Evolutionary conservation across 2,797 vertebrate genomes (phyloP), one percentile per base, ranked within the genome.

Genomic region (Pagetopsis macropterus): DNA sequence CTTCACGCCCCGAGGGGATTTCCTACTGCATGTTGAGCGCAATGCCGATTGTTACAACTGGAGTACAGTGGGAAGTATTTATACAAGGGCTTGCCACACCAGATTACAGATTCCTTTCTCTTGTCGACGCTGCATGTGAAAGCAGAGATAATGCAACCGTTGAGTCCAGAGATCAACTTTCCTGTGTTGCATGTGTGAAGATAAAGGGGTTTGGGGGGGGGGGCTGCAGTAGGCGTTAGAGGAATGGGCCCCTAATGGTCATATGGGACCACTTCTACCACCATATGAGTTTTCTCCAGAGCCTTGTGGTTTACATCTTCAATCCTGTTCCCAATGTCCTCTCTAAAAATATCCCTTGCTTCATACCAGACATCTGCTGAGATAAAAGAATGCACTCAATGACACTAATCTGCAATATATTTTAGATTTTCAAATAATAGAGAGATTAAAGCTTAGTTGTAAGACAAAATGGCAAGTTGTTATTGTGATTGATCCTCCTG

Each of bases 281-380:
- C 65, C 56, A 57, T 51, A 49, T 65, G 40, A 85, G 21, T 56
- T 77, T 76, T 80, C 65, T 76, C 76, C 61, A 77, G 84, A 85
- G 87, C 51, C 27, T 77, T 84, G 70, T 69, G 75, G 78, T 87
- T 82, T 78, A 65, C 63, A 78, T 17, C 31, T 63, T 69, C 67
- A 74, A 70, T 72, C 70, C 63, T 12, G 9, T 90, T 88, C 83
- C 79, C 82, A 79, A 52, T 66, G 75, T 55, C 59, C 5, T 3
- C 65, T 74, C 73, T 85, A 89, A 82, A 90, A 84, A 86, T 84
- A 88, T 55, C 58, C 5, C 21, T 12, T 57, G 44, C 51, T 57
- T 37, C 19, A 44, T n/a, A 15, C 4, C 45, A 52, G 15, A 69
- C 73, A 62, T 78, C 54, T 65, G 50, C 45, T 44, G 2, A 15